Base-by-base conservation (phyloP, 2,797 vertebrate genomes). In the Cryptoblepharus egeriae region DNA sequence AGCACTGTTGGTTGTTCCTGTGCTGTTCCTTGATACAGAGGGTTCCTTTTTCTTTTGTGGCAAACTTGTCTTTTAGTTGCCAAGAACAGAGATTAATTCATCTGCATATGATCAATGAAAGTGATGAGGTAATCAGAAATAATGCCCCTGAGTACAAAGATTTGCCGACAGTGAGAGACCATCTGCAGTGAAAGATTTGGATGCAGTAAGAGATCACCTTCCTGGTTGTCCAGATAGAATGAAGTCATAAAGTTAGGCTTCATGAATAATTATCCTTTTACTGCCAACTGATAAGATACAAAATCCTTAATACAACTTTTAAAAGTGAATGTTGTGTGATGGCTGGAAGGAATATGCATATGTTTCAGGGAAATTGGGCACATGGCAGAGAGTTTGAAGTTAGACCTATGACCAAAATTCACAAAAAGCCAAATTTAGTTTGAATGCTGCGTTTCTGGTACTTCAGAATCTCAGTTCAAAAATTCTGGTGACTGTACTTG, bases 1-100 rank as follows among this genome's bases (percentile, higher is more conserved):
- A 76, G 9, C 1, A 35, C 72, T 35, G 30, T 32, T 3, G 42
- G 11, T 35, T 35, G 6, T 30, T 67, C 52, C 35, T 57, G 11
- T 37, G 45, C 58, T 52, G 13, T 1, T 20, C 0, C 18, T 20
- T 20, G 13, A 6, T 69, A 71, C 11, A 69, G 69, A n/a, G 39
- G 71, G 12, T 69, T 0, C 0, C 0, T 55, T n/a, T 75, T 68
- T 16, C 70, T 28, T 64, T 80, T 8, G 32, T 13, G 58, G 3
- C n/a, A 28, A 35, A 16, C 24, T 16, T 20, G 42, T n/a, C 45
- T 75, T 67, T 26, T 2, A 24, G 11, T 58, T 65, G 77, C 5
- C 0, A 0, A 63, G 16, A 2, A 1, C 3, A 4, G 18, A 5
- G 0, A 0, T 0, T 55, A 32, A 39, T 13, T 67, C 80, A 22